phyloP scores from a whole-genome alignment of 2,797 vertebrate genomes.

The Cossypha polioptera region DNA sequence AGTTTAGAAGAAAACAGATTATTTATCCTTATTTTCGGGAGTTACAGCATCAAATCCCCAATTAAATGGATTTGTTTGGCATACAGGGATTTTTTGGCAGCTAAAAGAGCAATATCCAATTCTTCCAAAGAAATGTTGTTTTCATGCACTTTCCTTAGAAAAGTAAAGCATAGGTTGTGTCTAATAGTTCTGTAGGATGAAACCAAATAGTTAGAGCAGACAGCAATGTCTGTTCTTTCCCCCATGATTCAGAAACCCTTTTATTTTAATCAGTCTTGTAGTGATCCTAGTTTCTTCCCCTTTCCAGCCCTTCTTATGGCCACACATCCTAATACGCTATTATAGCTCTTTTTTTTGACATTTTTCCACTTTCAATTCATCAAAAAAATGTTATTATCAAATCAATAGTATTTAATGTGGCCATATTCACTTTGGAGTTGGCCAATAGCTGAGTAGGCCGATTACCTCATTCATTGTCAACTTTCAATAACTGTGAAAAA shows the following conservation, averaged over 20 bases:
- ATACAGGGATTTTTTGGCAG: neutral
- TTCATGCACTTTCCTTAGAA: neutral
- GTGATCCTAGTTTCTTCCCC: neutral
- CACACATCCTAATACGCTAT: neutral
- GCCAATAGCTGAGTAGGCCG: rapidly evolving
- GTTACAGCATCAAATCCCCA: neutral
- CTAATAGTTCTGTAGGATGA: neutral
- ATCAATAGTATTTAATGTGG: neutral
- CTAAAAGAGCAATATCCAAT: neutral
- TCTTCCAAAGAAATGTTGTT: neutral
- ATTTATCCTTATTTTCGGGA: neutral
- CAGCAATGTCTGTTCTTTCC: neutral
- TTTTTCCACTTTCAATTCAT: neutral
- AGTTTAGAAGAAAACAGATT: neutral
- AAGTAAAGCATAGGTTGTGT: rapidly evolving
- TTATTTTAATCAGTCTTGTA: neutral
- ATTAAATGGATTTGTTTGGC: neutral
- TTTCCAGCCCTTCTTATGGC: neutral
- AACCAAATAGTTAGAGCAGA: neutral
- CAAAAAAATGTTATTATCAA: neutral
- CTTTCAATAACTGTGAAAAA: neutral
- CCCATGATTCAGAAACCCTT: neutral
- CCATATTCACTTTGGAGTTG: neutral
- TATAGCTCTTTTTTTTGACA: neutral
- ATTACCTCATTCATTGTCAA: neutral